Percentiles rank a stretch among this genome's conserved stretches.
Evolutionary conservation across 2,113 vertebrate species (phyloP).

Genomic region (Camelus bactrianus): DNA sequence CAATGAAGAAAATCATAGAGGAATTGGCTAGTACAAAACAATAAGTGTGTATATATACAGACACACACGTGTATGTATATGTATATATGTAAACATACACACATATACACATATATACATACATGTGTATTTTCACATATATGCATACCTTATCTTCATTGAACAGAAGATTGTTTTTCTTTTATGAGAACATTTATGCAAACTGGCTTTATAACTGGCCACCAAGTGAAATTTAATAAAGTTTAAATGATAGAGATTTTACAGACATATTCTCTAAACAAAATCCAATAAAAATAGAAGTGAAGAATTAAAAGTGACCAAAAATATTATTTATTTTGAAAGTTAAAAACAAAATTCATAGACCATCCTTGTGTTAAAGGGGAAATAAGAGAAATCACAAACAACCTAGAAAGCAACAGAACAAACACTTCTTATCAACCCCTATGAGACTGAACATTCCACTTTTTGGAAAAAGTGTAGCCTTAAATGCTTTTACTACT

Average conservation of each 20-base stretch:
- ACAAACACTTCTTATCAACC: background rate
- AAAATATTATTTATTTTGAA: slow-evolving; percentile 22
- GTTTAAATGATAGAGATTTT: background rate
- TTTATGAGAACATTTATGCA: slow-evolving; percentile 8
- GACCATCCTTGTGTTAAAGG: background rate
- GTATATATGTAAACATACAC: background rate
- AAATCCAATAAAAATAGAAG: slow-evolving; percentile 34
- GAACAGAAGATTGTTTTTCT: background rate
- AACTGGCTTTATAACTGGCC: slow-evolving; percentile 14
- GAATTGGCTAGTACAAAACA: background rate
- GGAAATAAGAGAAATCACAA: slow-evolving; percentile 22
- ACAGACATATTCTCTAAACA: background rate
- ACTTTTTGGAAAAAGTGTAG: background rate
- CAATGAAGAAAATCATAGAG: background rate
- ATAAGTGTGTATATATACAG: background rate
- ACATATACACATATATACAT: background rate
- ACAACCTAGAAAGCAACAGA: slow-evolving; percentile 12
- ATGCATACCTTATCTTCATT: background rate
- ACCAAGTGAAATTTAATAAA: slow-evolving; percentile 13
- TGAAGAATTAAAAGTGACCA: background rate
- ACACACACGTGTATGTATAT: background rate
- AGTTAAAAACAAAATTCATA: slow-evolving; percentile 47
- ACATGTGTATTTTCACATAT: no score
- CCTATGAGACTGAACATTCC: background rate
- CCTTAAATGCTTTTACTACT: background rate